Evolutionary conservation across 2,113 vertebrate species (phyloP).

Genomic region (Erpornis zantholeuca): DNA sequence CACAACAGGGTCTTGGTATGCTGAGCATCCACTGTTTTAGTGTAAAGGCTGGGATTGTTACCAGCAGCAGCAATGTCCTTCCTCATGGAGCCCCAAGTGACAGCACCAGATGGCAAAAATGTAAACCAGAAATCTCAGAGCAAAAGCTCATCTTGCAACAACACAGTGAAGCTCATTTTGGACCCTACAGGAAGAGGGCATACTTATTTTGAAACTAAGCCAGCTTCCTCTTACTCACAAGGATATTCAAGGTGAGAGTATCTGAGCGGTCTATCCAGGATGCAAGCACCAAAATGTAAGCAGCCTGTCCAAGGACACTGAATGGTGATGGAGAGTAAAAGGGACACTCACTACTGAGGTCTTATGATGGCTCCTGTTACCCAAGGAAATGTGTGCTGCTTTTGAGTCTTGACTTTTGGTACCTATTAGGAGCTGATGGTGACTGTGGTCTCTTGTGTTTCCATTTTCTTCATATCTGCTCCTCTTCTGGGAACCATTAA

Average conservation of each 20-base stretch:
- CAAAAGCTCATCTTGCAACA: not conserved
- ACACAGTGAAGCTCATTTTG: not conserved
- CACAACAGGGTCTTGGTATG: not conserved
- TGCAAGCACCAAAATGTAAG: not conserved
- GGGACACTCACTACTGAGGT: not conserved
- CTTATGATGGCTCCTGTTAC: not conserved
- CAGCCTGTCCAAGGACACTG: not conserved
- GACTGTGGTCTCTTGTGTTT: not conserved
- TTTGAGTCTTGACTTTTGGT: not conserved
- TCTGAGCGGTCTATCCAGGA: not conserved
- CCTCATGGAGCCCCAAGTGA: accelerated
- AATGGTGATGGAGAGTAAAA: not conserved
- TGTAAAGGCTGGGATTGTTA: not conserved
- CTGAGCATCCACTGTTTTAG: not conserved
- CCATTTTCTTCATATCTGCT: not conserved
- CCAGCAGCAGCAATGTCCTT: not conserved
- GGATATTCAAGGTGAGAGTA: not conserved
- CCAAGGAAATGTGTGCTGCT: not conserved
- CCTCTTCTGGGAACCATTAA: not conserved
- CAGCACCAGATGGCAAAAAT: not conserved
- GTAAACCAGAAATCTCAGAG: not conserved
- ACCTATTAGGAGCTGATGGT: not conserved
- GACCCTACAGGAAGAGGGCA: not conserved
- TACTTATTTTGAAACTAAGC: not conserved
- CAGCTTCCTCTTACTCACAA: not conserved